Evolutionary conservation across 2,113 vertebrate species (phyloP).

Genomic region (Leuciscus idus): DNA sequence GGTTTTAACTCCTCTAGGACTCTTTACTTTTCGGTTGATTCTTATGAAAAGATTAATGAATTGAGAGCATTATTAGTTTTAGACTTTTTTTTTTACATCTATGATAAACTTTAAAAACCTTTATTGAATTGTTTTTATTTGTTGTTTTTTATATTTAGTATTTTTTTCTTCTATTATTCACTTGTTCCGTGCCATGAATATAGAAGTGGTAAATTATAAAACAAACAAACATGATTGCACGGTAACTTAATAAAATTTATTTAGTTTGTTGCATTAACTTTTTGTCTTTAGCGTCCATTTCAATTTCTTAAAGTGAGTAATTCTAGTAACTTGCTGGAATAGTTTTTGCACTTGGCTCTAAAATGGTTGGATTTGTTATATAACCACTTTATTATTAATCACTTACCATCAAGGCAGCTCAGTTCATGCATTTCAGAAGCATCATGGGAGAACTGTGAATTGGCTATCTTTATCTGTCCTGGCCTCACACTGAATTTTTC

Average conservation of each 20-base stretch:
- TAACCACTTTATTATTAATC: neutral
- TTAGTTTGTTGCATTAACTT: neutral
- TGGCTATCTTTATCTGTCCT: slow-evolving; percentile 38
- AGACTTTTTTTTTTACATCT: no score
- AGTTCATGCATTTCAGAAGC: neutral
- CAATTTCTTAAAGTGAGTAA: neutral
- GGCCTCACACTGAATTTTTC: slow-evolving; percentile 11
- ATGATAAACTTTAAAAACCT: no score
- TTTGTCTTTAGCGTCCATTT: neutral
- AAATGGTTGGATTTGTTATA: slow-evolving; percentile 3
- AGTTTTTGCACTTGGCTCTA: neutral
- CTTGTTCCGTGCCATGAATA: neutral
- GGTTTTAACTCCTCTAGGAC: neutral
- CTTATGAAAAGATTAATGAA: neutral
- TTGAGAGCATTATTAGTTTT: neutral
- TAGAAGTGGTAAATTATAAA: no score
- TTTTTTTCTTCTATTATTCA: neutral
- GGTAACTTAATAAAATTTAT: neutral
- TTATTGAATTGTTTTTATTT: no score
- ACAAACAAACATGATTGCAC: no score
- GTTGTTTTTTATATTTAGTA: no score
- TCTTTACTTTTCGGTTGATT: neutral
- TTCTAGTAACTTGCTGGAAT: neutral
- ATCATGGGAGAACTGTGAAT: neutral
- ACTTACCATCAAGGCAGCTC: neutral